phyloP scores from a whole-genome alignment of 2,888 invertebrate species.

The Pollenia labialis region DNA sequence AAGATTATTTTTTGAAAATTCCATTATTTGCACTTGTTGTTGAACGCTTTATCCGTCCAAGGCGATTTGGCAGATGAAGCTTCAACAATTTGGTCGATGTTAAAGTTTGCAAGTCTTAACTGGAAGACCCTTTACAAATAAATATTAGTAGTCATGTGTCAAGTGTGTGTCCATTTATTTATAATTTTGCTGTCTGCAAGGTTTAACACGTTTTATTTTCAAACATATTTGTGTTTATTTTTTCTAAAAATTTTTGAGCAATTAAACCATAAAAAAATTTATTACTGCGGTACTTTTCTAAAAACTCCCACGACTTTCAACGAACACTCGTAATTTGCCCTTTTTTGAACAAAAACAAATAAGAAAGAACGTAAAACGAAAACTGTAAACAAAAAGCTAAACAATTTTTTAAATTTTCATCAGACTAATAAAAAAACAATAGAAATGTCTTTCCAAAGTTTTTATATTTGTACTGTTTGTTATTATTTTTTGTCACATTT shows the following conservation, averaged over 20 bases:
- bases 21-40: too few species aligned
- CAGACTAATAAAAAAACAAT: conserved; percentile 56
- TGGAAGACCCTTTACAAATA: too few species aligned
- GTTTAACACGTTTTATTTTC: neutral
- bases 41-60: too few species aligned
- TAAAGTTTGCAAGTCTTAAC: too few species aligned
- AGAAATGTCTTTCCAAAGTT: conserved; percentile 16
- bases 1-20: too few species aligned
- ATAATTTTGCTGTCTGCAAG: neutral
- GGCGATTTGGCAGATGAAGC: too few species aligned
- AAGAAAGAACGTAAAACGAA: neutral
- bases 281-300: conserved; percentile 18
- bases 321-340: neutral
- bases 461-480: neutral
- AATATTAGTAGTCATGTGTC: too few species aligned
- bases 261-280: neutral
- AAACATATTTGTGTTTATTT: too few species aligned
- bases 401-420: conserved; percentile 10
- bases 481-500: conserved; percentile 40
- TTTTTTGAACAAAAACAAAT: conserved; percentile 12
- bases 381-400: neutral
- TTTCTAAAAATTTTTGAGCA: too few species aligned
- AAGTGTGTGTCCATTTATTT: too few species aligned
- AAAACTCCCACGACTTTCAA: conserved; percentile 24
- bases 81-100: too few species aligned